phyloP scores from a whole-genome alignment of 2,113 vertebrate species.

The Alligator sinensis region DNA sequence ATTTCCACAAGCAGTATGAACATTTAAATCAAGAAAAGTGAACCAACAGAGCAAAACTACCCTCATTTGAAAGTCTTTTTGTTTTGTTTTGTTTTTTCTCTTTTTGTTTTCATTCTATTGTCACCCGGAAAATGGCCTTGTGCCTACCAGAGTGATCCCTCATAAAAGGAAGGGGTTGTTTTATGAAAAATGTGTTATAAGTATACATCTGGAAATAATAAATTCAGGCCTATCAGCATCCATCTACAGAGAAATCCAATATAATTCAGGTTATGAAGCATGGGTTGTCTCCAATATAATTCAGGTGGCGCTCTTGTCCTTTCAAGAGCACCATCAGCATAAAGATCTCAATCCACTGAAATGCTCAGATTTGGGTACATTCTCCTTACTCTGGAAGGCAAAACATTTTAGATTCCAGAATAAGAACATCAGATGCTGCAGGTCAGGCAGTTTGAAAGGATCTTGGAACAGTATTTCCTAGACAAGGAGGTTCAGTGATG shows the following conservation, averaged over 20 bases:
- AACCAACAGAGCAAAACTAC: too few species aligned
- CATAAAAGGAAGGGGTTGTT: slow-evolving; percentile 15
- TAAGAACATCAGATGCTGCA: background rate
- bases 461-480: background rate
- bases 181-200: slow-evolving; percentile 19
- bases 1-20: background rate
- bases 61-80: background rate
- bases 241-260: background rate
- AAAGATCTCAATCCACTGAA: background rate
- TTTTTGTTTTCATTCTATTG: background rate
- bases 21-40: background rate
- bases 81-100: background rate
- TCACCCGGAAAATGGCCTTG: background rate
- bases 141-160: background rate
- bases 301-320: background rate
- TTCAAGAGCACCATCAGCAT: too few species aligned
- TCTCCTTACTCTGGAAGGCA: too few species aligned
- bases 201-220: slow-evolving; percentile 22
- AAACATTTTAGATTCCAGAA: background rate
- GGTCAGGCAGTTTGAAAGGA: background rate
- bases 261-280: background rate
- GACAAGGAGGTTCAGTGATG: too few species aligned
- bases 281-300: too few species aligned
- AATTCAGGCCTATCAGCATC: too few species aligned
- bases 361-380: background rate